A percentile compares a stretch with the other conserved stretches of the same genome.
Evolutionary conservation across 2,113 vertebrate species (phyloP).

Genomic region (Anseranas semipalmata): DNA sequence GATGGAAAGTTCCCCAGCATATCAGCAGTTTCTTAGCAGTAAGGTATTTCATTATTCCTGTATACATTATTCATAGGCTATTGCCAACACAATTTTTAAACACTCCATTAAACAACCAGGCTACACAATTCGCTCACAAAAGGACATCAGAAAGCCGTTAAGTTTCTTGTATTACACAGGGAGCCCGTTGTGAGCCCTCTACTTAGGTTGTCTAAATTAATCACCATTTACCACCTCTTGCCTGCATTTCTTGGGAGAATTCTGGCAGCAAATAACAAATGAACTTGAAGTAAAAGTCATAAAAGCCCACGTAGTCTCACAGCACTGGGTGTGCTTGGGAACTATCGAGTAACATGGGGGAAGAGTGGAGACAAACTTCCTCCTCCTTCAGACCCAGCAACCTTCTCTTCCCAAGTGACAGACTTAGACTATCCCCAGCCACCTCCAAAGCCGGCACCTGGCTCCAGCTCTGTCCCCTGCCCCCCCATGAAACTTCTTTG

Average conservation of each 20-base stretch:
- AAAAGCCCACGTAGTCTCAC: background rate
- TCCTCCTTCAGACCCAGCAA: background rate
- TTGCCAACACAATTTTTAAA: slow-evolving; percentile 58
- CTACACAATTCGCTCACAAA: slow-evolving; percentile 36
- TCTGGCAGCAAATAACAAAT: slow-evolving; percentile 15
- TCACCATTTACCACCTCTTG: slow-evolving; percentile 22
- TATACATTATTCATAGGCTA: slow-evolving; percentile 57
- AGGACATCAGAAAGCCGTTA: slow-evolving; percentile 35
- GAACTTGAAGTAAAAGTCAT: slow-evolving; percentile 12
- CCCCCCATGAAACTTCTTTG: background rate
- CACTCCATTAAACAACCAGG: slow-evolving; percentile 53
- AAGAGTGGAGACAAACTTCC: background rate
- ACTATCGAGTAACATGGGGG: background rate
- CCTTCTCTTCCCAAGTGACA: background rate
- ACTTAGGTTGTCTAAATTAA: slow-evolving; percentile 31
- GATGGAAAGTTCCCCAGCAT: slow-evolving; percentile 19
- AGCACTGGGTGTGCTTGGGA: background rate
- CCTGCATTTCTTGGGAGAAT: slow-evolving; percentile 22
- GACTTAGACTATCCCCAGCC: background rate
- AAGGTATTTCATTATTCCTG: slow-evolving; percentile 11
- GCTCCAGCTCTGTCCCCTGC: background rate
- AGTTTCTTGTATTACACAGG: slow-evolving; percentile 39
- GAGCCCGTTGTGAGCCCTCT: background rate
- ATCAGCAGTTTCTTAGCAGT: slow-evolving; percentile 38
- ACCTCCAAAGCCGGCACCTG: background rate